Percentiles rank a stretch among this genome's conserved stretches.
Conservation (phyloP, 2,888 invertebrate genomes). For the Brenthis daphne region DNA sequence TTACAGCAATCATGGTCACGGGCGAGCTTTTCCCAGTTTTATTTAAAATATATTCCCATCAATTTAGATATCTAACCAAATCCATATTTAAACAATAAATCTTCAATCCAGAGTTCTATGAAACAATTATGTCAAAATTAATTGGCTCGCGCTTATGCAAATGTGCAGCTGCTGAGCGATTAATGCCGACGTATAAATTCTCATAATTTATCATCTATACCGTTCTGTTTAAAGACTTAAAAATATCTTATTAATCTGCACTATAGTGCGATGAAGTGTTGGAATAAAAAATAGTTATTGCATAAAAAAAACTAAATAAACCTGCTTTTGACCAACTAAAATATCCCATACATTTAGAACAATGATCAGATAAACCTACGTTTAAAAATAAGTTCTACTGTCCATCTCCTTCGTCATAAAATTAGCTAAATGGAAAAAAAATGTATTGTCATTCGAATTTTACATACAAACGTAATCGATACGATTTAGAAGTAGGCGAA, state of each 20-base stretch:
- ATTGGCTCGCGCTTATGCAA: slow-evolving; percentile 35
- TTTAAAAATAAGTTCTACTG: no score
- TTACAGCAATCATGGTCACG: no score
- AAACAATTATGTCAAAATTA: slow-evolving; percentile 39
- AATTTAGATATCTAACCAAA: slow-evolving; percentile 6
- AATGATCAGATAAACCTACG: no score
- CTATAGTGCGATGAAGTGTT: background rate
- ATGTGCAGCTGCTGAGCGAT: slow-evolving; percentile 32
- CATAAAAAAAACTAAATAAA: no score
- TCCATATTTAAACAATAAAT: slow-evolving; percentile 27
- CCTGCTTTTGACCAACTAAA: no score
- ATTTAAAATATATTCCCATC: slow-evolving; percentile 5
- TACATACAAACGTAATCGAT: background rate
- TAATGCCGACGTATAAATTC: slow-evolving; percentile 35
- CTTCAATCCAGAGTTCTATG: slow-evolving; percentile 22
- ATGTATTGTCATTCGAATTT: no score
- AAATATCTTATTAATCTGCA: slow-evolving; percentile 6
- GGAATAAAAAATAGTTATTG: no score
- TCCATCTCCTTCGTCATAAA: no score
- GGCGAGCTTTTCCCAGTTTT: no score
- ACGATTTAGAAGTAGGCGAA: no score
- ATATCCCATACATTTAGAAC: no score
- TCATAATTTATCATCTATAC: slow-evolving; percentile 28
- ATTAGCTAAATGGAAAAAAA: no score
- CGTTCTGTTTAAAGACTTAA: slow-evolving; percentile 19